These are phyloP conservation scores for Pardalotus punctatus DNA, from an alignment of 2,113 vertebrate species.

Conservation along the genomic window DNA sequence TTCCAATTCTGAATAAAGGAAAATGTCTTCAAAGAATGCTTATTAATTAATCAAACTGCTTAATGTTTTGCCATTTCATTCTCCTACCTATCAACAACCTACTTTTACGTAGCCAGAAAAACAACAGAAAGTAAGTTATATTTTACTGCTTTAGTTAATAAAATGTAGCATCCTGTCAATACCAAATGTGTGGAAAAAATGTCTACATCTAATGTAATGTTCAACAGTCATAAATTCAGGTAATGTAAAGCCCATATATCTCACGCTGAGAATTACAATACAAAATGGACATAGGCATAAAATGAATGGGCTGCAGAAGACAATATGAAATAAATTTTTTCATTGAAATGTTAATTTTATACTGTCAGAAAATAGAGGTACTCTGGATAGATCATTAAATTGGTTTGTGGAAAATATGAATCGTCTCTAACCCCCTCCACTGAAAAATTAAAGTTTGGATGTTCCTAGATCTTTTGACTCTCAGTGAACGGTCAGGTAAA, in stretches of 20 bases:
- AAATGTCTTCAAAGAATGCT: background rate
- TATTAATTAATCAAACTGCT: background rate
- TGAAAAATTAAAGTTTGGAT: background rate
- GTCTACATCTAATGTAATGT: background rate
- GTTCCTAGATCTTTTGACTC: background rate
- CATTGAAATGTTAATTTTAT: background rate
- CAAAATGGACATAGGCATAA: background rate
- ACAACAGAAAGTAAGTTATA: background rate
- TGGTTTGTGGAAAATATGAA: background rate
- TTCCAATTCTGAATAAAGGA: background rate
- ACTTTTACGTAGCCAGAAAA: background rate
- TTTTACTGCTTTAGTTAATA: background rate
- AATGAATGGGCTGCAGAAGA: background rate
- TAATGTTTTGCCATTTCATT: background rate
- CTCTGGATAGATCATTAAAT: background rate
- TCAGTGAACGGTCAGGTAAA: background rate
- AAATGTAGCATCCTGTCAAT: background rate
- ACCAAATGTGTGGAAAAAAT: background rate
- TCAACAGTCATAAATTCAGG: background rate
- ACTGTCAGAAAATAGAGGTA: background rate
- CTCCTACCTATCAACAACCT: background rate
- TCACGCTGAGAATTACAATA: background rate
- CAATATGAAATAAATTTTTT: background rate
- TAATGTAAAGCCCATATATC: background rate
- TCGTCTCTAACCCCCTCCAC: background rate